Percentiles rank a stretch among this genome's conserved stretches.
Conservation (phyloP, 2,797 vertebrate species). For the Myotis pilosus region DNA sequence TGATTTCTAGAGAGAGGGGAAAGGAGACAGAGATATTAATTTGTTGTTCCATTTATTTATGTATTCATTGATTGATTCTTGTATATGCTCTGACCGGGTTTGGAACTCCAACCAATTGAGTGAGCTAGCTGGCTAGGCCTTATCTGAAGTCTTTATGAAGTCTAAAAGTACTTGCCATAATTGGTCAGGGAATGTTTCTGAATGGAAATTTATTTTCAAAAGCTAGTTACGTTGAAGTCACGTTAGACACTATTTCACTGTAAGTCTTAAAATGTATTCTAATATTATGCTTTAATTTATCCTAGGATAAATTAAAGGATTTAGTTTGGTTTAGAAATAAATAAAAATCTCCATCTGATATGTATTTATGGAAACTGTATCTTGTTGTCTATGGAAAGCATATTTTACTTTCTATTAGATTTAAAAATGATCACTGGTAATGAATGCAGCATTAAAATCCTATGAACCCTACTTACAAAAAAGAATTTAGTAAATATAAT, state of each 20-base stretch:
- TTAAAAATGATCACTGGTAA: slow-evolving; percentile 11
- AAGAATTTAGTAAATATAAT: slow-evolving; percentile 33
- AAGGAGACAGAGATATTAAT: not conserved
- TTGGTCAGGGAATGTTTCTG: slow-evolving; percentile 8
- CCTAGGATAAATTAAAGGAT: slow-evolving; percentile 16
- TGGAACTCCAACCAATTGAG: not conserved
- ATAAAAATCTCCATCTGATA: not conserved
- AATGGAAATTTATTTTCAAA: slow-evolving; percentile 31
- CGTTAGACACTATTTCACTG: not conserved
- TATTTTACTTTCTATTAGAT: slow-evolving; percentile 33
- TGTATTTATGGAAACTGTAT: slow-evolving; percentile 34
- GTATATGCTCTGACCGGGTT: not conserved
- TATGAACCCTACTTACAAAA: not conserved
- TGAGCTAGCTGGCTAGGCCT: not conserved
- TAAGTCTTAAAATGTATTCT: not conserved
- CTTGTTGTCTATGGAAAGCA: not conserved
- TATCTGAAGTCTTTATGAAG: slow-evolving; percentile 12
- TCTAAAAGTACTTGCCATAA: slow-evolving; percentile 23
- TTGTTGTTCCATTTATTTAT: not conserved
- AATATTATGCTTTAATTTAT: slow-evolving; percentile 47
- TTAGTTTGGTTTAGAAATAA: slow-evolving; percentile 54
- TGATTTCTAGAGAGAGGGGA: not conserved
- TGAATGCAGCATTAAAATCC: not conserved
- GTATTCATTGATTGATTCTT: not conserved
- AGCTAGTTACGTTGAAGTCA: slow-evolving; percentile 13